Percentiles rank a stretch among this genome's conserved stretches.
Conservation (phyloP, 53 echinoderm and acorn worm species). For the Astropecten irregularis region DNA sequence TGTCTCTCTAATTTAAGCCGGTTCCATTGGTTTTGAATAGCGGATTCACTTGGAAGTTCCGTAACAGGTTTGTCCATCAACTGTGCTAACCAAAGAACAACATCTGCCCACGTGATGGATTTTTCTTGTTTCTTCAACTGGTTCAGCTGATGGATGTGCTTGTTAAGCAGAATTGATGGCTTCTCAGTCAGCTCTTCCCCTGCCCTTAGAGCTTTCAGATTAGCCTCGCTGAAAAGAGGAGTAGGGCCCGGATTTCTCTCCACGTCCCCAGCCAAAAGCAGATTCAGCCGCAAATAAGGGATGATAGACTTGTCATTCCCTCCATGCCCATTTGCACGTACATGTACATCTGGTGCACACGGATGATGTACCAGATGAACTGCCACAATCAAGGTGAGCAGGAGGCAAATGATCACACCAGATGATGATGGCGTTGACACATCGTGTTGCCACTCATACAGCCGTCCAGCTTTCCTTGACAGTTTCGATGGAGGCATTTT, state of each 20-base stretch:
- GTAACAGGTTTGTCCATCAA: neutral
- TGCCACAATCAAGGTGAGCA: no score
- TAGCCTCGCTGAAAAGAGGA: neutral
- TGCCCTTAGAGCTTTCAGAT: neutral
- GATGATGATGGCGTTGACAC: neutral
- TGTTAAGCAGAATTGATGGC: neutral
- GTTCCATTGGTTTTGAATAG: neutral
- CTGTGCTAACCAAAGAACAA: neutral
- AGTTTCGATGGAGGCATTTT: slow-evolving; percentile 8
- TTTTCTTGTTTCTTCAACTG: neutral
- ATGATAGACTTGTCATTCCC: neutral
- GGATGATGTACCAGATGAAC: neutral
- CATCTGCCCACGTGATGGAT: slow-evolving; percentile 4
- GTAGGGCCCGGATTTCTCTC: neutral
- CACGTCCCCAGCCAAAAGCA: neutral
- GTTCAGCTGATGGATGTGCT: neutral
- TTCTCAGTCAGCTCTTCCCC: slow-evolving; percentile 8
- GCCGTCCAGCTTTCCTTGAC: neutral
- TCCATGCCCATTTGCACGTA: neutral
- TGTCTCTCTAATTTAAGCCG: neutral
- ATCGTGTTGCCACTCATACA: neutral
- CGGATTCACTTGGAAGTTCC: neutral
- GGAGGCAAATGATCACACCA: no score
- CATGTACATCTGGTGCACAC: neutral
- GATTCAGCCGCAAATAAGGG: neutral